Conservation (phyloP, 2,113 vertebrate genomes). For the Amphiprion ocellaris region DNA sequence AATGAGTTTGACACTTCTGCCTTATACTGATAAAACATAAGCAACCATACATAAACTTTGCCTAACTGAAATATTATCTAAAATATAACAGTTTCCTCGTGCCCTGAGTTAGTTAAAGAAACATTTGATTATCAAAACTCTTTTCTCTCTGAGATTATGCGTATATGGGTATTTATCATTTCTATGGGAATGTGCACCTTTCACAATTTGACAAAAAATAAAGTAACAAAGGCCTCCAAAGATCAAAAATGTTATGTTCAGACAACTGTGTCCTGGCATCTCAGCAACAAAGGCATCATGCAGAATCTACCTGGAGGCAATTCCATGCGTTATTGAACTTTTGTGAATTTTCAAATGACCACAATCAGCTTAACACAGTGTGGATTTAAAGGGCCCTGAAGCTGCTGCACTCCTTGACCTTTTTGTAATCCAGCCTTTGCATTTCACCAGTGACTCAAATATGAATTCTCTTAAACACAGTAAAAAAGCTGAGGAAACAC, state of each 20-base stretch:
- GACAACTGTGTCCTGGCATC: neutral
- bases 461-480: neutral
- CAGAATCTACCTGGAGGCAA: neutral
- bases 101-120: no score
- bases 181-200: neutral
- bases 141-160: neutral
- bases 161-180: neutral
- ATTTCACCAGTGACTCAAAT: neutral
- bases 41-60: no score
- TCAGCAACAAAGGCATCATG: neutral
- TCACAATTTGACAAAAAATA: neutral
- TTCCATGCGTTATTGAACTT: neutral
- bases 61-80: no score
- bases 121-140: no score
- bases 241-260: neutral
- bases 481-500: neutral
- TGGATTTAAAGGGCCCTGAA: no score
- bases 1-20: no score
- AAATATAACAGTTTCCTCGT: no score
- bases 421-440: no score
- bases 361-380: no score
- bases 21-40: no score
- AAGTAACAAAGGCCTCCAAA: neutral
- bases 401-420: no score
- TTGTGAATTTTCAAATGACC: neutral